Base-by-base conservation (phyloP, 2,113 vertebrate genomes). In the Grallaria varia region DNA sequence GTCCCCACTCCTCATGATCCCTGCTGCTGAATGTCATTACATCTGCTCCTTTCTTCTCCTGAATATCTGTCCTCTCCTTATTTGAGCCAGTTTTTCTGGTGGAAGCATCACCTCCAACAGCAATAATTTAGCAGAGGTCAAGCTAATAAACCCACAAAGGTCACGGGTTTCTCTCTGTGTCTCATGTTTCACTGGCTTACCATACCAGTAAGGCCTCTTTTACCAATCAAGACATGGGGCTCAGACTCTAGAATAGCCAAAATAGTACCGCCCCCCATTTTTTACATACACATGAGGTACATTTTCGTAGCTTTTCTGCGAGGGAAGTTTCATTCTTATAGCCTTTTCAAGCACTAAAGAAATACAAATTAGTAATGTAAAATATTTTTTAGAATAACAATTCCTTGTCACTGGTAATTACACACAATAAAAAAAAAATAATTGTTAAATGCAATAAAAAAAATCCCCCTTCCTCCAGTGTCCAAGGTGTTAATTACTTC, bases 181-280 rank as follows among this genome's bases (percentile, higher is more conserved):
- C 27, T 49, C 39, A 27, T 11, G 6, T 12, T 17, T 7, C 1
- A 0, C 50, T 63, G 47, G 14, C 4, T 67, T 45, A 47, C 39
- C 35, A 24, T 52, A 14, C 15, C 45, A 35, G 21, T 45, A 49
- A 77, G n/a, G 8, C 9, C 22, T 20, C 11, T 50, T 16, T 67
- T 56, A 60, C 4, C 23, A 53, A 5, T 3, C 2, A 14, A 47
- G 37, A 49, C 7, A 44, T 6, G 10, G 22, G 45, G 4, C 33
- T 83, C 35, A 77, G 40, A 31, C 17, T 71, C 45, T 4, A 28
- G 25, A 69, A 82, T 0, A 78, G 8, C 3, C 50, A 77, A 39
- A 91, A 60, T 30, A 23, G 8, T 42, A 37, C 39, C 37, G 49
- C 17, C 69, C 17, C 2, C 24, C n/a, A n/a, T n/a, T 45, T 87